Evolutionary conservation across 2,888 invertebrate species (phyloP), one percentile per base, ranked within the genome.

Genomic region (Deilephila elpenor): DNA sequence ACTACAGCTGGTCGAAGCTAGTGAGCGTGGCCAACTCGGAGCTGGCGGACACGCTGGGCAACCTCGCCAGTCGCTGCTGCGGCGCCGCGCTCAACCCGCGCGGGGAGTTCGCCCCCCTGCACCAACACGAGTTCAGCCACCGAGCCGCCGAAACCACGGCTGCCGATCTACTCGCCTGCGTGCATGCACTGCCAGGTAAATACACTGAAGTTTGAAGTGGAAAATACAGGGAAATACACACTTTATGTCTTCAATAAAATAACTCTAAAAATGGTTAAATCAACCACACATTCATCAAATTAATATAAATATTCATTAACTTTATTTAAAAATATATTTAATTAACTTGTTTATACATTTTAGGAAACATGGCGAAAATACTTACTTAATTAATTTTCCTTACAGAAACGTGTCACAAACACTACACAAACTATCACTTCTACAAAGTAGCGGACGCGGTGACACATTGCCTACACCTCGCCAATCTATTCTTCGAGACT

Each of bases 21-120:
- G 88, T 96, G 59, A 96, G 97, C 80, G 95, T 97, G 73, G 93
- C 98, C 29, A 99, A 99, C 94, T 95, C 97, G 0, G 99, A 99
- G 88, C 93, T 99, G 74, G 99, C 98, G 3, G 98, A 99, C 89
- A 98, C 98, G 0, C 90, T 99, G 25, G 99, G 99, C 34, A 99
- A 99, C 95, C 95, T 99, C 72, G 95, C 98, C 75, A 97, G 96
- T 73, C 96, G 99, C 25, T 97, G 97, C 84, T 96, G 97, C 78
- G 97, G 97, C 25, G 93, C 93, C 75, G 93, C 96, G 5, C 93
- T 99, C 73, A 99, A 99, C 96, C 97, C 97, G n/a, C 89, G 94
- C 14, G 96, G 96, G 84, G 95, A 96, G 84, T 97, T 97, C 90
- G 98, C 98, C 0, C 80, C 93, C 56, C 89, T 93, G 61, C 93